phyloP scores from a whole-genome alignment of 2,888 invertebrate genomes.

The Eilema depressum region DNA sequence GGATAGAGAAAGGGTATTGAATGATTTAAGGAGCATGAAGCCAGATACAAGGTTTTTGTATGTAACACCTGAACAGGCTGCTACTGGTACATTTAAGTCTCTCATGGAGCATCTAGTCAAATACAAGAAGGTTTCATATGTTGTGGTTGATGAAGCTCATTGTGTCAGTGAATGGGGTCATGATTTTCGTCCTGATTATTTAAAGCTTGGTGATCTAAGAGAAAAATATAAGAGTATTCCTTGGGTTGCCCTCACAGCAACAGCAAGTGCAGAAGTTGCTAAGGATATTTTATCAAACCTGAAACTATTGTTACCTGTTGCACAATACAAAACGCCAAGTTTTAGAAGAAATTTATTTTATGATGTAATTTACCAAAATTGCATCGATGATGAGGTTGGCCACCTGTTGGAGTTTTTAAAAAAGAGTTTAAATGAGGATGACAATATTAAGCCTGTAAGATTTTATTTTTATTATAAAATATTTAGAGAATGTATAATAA shows the following conservation, averaged over 20 bases:
- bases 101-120: conserved; percentile 90
- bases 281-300: conserved; percentile 94
- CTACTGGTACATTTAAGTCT: conserved; percentile 91
- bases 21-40: conserved; percentile 91
- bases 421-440: conserved; percentile 88
- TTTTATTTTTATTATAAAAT: background rate
- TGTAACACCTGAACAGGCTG: conserved; percentile 98
- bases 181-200: conserved; percentile 98
- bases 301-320: conserved; percentile 89
- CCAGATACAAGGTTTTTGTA: conserved; percentile 95
- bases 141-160: conserved; percentile 99
- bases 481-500: background rate
- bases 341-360: conserved; percentile 98
- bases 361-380: conserved; percentile 96
- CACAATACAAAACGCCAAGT: conserved; percentile 93
- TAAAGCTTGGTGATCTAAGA: conserved; percentile 91
- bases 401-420: conserved; percentile 92
- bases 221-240: conserved; percentile 89
- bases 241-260: conserved; percentile 98
- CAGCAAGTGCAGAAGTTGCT: conserved; percentile 93
- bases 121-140: conserved; percentile 93
- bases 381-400: conserved; percentile 92
- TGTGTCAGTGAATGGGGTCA: conserved; percentile 99
- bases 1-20: conserved; percentile 92
- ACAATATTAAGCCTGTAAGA: conserved; percentile 82